These are phyloP conservation scores for Trichogramma pretiosum DNA, from an alignment of 1,140 invertebrate genomes.

Conservation along the genomic window DNA sequence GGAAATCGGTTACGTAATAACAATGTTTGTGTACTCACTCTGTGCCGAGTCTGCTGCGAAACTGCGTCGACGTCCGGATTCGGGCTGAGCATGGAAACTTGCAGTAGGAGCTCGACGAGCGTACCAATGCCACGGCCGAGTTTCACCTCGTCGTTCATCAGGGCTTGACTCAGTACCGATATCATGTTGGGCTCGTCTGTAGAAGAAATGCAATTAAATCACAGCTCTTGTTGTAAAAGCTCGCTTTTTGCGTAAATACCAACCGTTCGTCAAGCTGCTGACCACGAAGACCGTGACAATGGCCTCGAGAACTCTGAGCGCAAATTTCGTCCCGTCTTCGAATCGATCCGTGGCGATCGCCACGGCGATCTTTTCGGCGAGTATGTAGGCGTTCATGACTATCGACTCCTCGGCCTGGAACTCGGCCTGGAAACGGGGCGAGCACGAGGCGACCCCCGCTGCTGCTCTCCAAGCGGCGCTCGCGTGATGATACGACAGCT, in stretches of 20 bases:
- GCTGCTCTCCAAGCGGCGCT: constrained; percentile 50
- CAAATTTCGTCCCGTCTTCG: constrained; percentile 39
- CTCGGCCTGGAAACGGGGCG: constrained; percentile 36
- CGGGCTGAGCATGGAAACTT: constrained; percentile 36
- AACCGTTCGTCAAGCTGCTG: no score
- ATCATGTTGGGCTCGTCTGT: constrained; percentile 33
- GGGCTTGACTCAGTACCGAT: constrained; percentile 26
- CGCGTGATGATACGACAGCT: constrained; percentile 32
- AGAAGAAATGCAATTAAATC: not conserved
- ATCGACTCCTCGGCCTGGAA: not conserved
- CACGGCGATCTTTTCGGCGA: constrained; percentile 31
- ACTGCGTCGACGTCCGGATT: constrained; percentile 35
- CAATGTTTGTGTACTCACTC: constrained; percentile 32
- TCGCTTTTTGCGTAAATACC: no score
- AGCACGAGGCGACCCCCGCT: constrained; percentile 49
- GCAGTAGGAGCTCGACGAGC: constrained; percentile 35
- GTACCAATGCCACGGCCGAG: constrained; percentile 34
- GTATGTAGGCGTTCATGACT: constrained; percentile 21
- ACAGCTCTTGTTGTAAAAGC: no score
- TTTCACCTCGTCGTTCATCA: constrained; percentile 31
- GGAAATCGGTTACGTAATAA: no score
- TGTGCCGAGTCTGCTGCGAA: constrained; percentile 33
- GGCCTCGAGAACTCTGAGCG: constrained; percentile 37
- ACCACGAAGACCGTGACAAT: no score
- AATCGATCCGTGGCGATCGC: constrained; percentile 31